phyloP scores from a whole-genome alignment of 1,140 invertebrate genomes.

The Bursaphelenchus mucronatus region DNA sequence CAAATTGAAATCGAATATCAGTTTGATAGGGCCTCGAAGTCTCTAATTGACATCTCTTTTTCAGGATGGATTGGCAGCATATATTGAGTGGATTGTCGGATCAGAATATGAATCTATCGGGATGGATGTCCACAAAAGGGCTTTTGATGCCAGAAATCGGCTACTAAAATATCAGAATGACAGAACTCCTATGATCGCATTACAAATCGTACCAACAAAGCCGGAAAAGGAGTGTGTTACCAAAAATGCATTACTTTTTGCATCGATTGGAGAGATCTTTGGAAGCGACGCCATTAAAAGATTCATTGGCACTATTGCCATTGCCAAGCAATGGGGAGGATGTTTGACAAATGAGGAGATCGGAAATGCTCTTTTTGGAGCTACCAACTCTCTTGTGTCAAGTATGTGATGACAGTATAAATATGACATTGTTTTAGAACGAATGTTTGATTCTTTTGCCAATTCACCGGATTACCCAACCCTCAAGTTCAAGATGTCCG shows the following conservation, averaged over 20 bases:
- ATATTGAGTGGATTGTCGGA: conserved; percentile 33
- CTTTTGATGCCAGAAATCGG: conserved; percentile 23
- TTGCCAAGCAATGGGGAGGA: neutral
- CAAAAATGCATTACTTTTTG: conserved; percentile 11
- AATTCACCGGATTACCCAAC: conserved; percentile 8
- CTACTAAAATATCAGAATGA: conserved; percentile 18
- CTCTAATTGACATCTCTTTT: conserved; percentile 1
- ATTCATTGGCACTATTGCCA: conserved; percentile 4
- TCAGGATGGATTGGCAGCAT: conserved; percentile 27
- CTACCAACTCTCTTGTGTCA: conserved; percentile 14
- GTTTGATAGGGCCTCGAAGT: neutral
- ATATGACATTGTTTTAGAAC: conserved; percentile 4
- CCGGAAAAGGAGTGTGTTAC: conserved; percentile 19
- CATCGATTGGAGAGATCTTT: conserved; percentile 17
- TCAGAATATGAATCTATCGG: conserved; percentile 20
- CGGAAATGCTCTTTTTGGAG: conserved; percentile 6
- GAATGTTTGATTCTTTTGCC: conserved; percentile 11
- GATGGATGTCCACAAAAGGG: conserved; percentile 16
- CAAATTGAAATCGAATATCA: too few relatives aligned
- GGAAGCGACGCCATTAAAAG: conserved; percentile 11
- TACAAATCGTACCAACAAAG: conserved; percentile 13
- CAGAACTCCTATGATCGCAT: neutral
- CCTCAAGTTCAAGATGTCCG: conserved; percentile 3
- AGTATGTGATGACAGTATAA: neutral
- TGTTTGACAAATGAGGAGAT: conserved; percentile 12